Base-by-base conservation (phyloP, 1,140 invertebrate genomes). In the Micrasema longulum region DNA sequence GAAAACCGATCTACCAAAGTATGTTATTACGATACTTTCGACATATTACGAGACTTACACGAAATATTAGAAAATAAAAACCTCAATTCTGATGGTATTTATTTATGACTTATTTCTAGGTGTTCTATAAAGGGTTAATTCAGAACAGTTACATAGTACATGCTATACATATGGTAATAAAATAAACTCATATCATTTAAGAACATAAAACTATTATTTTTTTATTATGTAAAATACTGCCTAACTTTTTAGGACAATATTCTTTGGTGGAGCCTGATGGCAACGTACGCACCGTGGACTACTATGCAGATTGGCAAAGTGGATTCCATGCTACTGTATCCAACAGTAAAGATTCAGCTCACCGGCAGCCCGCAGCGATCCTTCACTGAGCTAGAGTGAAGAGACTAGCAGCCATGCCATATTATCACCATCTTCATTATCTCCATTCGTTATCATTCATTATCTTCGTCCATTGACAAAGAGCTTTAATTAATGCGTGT, bases 201-300 rank as follows among this genome's bases (percentile, higher is more conserved):
- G n/a, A 16, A 14, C 0, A 6, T 14, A 14, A 16, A 14, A 14
- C 16, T 45, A n/a, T 16, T 45, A 16, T 45, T 14, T 45, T 3
- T 45, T 45, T 45, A 14, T 9, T 45, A 16, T 23, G 10, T 18
- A 31, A 55, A n/a, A 31, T 36, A 55, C 12, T 55, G 5, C 18
- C 0, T n/a, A 55, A 55, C 23, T 47, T 76, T 81, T 67, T 84
- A 82, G 92, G 92, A 73, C 89, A 92, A 77, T 93, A 93, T 82
- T 91, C 89, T 6, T 81, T 93, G 75, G 91, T 91, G 71, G 92
- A 93, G 79, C 91, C 92, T 38, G 92, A 93, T 82, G 92, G 92
- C 64, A 91, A 91, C 64, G 88, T 91, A 55, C 87, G 92, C 69
- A 92, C 89, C 0, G 92, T 93, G 18, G 88, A 91, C 80, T 94